A percentile compares a stretch with the other conserved stretches of the same genome.
phyloP scores from a whole-genome alignment of 2,888 invertebrate species.

The Esperia sulphurella region DNA sequence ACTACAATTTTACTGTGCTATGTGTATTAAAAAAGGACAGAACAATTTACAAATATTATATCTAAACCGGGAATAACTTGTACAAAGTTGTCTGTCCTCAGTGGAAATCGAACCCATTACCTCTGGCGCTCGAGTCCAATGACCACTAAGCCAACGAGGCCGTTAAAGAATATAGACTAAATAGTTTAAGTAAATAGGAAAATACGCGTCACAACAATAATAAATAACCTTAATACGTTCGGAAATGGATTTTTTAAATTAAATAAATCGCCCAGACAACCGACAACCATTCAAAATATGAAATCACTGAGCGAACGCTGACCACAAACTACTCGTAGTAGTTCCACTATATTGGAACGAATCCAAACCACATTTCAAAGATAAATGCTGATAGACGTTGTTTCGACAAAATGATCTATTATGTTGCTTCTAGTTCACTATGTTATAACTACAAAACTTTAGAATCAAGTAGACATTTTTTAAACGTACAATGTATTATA shows the following conservation, averaged over 20 bases:
- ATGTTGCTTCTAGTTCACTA: constrained; percentile 10
- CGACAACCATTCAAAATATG: constrained; percentile 26
- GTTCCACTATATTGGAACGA: constrained; percentile 26
- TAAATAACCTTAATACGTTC: neutral
- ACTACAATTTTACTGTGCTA: too few species aligned
- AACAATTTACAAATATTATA: too few species aligned
- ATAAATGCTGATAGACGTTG: constrained; percentile 28
- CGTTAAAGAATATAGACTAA: neutral
- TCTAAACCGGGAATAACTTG: too few species aligned
- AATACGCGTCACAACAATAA: neutral
- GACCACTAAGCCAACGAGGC: too few species aligned
- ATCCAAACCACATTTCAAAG: constrained; percentile 29
- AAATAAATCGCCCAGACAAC: constrained; percentile 9
- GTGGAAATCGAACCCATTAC: too few species aligned
- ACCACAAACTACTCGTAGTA: constrained; percentile 27
- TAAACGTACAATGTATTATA: too few species aligned
- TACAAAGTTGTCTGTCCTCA: too few species aligned
- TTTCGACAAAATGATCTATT: constrained; percentile 29
- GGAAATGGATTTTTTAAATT: neutral
- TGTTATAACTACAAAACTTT: too few species aligned
- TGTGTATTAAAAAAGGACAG: too few species aligned
- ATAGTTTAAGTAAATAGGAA: neutral
- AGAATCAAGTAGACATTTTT: too few species aligned
- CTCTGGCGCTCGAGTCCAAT: too few species aligned
- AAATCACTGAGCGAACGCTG: constrained; percentile 27